Evolutionary conservation across 2,113 vertebrate genomes (phyloP), one percentile per base, ranked within the genome.

Genomic region (Myodes glareolus): DNA sequence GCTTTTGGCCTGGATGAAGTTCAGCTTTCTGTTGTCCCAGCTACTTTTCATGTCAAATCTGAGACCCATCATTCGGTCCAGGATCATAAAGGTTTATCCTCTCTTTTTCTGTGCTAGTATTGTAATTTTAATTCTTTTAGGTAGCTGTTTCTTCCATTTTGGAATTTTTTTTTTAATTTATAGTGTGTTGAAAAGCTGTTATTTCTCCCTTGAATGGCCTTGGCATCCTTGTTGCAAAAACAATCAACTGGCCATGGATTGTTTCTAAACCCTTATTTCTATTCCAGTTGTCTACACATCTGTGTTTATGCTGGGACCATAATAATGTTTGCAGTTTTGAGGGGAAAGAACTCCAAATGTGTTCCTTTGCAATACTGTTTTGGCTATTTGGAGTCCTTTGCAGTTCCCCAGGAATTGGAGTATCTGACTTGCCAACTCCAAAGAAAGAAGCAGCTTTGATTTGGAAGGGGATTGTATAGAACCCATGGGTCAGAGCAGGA

Each of bases 141-240:
- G 82, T 84, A 94, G 36, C 27, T 73, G 23, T 72, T 78, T 93
- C 58, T 70, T 36, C 67, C 58, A 78, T 80, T 90, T 76, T 81
- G 39, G 39, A 65, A 17, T 84, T 45, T 9, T 65, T 68, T 72
- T 90, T 78, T 90, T 73, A 39, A n/a, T 90, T 85, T 70, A 10
- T 75, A 36, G 16, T 31, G 7, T 94, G 27, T 67, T 75, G 50
- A 89, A 90, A 80, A 25, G 36, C 52, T 88, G 0, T 91, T 90
- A 63, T 45, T 96, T 90, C n/a, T 58, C 31, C 25, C 10, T 42
- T 95, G 27, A 63, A 82, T 70, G 29, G 13, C 23, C 27, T 80
- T 94, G 45, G 29, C 65, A 86, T 42, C 17, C 58, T 87, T 76
- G 39, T 88, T 88, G 87, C 47, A 72, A 73, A 92, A 92, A 94